Conservation (phyloP, 2,888 invertebrate species). For the Drosophila mulleri region DNA sequence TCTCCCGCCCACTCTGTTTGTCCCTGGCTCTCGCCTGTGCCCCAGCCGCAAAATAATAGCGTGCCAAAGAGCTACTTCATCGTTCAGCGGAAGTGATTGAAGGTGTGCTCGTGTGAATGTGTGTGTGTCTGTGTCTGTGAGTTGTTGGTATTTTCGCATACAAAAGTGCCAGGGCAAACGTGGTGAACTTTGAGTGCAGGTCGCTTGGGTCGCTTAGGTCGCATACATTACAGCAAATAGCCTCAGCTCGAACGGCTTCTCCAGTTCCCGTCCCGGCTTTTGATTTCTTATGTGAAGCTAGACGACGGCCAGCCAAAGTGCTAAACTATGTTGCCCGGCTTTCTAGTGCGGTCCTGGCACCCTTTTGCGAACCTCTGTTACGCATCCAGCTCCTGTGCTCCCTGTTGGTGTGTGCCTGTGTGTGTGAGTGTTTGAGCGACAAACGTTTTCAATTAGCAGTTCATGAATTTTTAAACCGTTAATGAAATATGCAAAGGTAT, state of each 20-base stretch:
- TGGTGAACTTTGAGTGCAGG: conserved; percentile 79
- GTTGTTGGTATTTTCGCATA: conserved; percentile 68
- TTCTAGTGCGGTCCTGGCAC: conserved; percentile 74
- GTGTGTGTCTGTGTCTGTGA: conserved; percentile 32
- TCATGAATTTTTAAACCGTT: conserved; percentile 82
- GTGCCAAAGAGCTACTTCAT: conserved; percentile 84
- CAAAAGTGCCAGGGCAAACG: conserved; percentile 60
- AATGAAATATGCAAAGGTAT: conserved; percentile 78
- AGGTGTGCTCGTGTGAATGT: conserved; percentile 69
- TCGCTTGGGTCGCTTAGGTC: conserved; percentile 63
- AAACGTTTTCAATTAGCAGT: conserved; percentile 84
- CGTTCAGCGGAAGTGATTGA: conserved; percentile 85
- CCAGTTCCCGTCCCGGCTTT: conserved; percentile 34
- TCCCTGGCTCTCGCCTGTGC: not conserved
- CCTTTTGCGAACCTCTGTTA: conserved; percentile 66
- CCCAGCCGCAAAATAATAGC: conserved; percentile 80
- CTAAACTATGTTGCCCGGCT: conserved; percentile 83
- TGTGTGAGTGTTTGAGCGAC: conserved; percentile 68
- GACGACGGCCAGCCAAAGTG: conserved; percentile 73
- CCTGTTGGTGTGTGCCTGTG: conserved; percentile 6
- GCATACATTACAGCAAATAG: conserved; percentile 47
- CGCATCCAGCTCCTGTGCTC: conserved; percentile 51
- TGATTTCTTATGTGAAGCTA: conserved; percentile 65
- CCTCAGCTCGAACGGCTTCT: conserved; percentile 13
- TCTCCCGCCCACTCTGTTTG: not conserved